Base-by-base conservation (phyloP, 2,113 vertebrate genomes). In the Otus sunia region DNA sequence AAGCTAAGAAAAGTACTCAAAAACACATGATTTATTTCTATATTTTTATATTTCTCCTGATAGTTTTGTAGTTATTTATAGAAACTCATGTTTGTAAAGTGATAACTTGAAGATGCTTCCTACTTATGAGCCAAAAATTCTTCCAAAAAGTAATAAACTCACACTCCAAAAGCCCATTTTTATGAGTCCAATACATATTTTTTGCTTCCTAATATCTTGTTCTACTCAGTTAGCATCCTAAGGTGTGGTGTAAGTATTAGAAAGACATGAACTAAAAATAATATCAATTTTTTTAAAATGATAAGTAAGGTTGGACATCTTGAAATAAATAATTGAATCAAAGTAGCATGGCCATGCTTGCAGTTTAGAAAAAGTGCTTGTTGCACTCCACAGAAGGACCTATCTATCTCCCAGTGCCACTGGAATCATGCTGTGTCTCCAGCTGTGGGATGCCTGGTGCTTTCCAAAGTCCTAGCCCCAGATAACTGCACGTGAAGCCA, bases 401-500 rank as follows among this genome's bases (percentile, higher is more conserved):
- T 90, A 9, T 21, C 22, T 66, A 5, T 50, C 12, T 68, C 10
- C 3, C n/a, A 63, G 17, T 37, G 17, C 10, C 10, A 11, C 27
- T 16, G 23, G 43, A 74, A n/a, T 15, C 14, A 30, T 27, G 13
- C 15, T 53, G 1, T 12, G 2, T 25, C 39, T 67, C 56, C 34
- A 72, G 3, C 9, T 60, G 15, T 64, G 27, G 36, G 8, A 64
- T 47, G 39, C 37, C 43, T 7, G 12, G 19, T 68, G 15, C 4
- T 76, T 86, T 66, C 34, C 11, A 15, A 80, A 69, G 14, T 43
- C 49, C 11, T 23, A 10, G 29, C 7, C 30, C 4, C 18, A 34
- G 3, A 10, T 5, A 83, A 21, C 8, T 56, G 17, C 21, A n/a
- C 21, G 36, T 2, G 0, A 0, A 79, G 23, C 14, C 39, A 56